Base-by-base conservation (phyloP, 2,113 vertebrate genomes). In the Dromas ardeola region DNA sequence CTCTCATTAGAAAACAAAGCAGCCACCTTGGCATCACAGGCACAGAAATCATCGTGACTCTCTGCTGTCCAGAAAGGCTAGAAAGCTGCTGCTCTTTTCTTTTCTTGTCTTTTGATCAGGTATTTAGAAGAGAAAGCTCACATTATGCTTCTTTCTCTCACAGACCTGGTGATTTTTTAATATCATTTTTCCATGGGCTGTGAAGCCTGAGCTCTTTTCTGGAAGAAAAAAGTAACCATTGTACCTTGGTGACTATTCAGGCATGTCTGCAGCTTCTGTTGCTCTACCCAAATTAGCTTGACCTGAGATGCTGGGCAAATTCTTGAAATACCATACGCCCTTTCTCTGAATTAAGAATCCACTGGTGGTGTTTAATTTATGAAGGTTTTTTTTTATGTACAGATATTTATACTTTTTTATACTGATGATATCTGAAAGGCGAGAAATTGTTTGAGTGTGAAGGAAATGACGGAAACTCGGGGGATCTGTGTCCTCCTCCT, bases 1-100 rank as follows among this genome's bases (percentile, higher is more conserved):
- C 40, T 85, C 82, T 96, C 88, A 93, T 92, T 97, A 97, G 91
- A 90, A 96, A 97, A 88, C 58, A 95, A 97, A 87, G 55, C 96
- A 96, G 56, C 34, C 49, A 92, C 76, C 79, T 89, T 81, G 90
- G 73, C 79, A 93, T 95, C 83, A 92, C 67, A 88, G 52, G 62
- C 71, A 78, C 49, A 93, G 83, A 97, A 98, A 88, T 70, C 56
- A 89, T 92, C 45, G 73, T 0, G 17, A 97, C 73, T 93, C 92
- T 71, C 67, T 96, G 66, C 42, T 82, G 89, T 88, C 77, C 88
- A 81, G 55, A 94, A 95, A 92, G 78, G 42, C 76, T 90, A 94
- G 40, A 76, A 90, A 62, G 42, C 32, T 50, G 53, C 40, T 59
- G 62, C 21, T 88, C 71, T 93, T 76, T 83, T 63, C 25, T 88